Evolutionary conservation across 2,113 vertebrate species (phyloP).

Genomic region (Mormoops blainvillei): DNA sequence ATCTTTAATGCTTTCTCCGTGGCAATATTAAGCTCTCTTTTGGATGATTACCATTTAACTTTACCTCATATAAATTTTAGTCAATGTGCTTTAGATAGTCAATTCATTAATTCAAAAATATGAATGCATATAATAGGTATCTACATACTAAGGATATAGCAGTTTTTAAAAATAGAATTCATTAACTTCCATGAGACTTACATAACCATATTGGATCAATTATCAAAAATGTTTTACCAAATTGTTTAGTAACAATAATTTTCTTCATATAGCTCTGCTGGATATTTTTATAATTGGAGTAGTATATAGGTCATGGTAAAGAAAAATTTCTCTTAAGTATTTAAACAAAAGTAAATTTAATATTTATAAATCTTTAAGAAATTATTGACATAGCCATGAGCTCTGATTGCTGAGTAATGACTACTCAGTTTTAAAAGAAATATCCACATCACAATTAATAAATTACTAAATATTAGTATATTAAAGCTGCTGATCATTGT

Average conservation of each 20-base stretch:
- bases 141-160: background rate
- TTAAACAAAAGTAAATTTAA: background rate
- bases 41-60: background rate
- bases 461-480: background rate
- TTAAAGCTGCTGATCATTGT: background rate
- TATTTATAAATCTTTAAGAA: background rate
- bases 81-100: background rate
- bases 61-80: background rate
- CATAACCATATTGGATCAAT: background rate
- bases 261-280: background rate
- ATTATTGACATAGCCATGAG: background rate
- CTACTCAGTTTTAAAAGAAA: background rate
- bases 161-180: background rate
- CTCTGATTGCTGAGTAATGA: background rate
- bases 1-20: background rate
- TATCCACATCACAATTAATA: background rate
- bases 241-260: background rate
- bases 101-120: background rate
- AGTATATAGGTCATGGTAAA: background rate
- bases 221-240: background rate
- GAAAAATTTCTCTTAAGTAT: background rate
- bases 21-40: background rate
- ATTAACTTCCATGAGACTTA: background rate
- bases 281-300: background rate
- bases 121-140: background rate